Conservation (phyloP, 35 echinoderm and acorn worm species). For the Hemicentrotus pulcherrimus region DNA sequence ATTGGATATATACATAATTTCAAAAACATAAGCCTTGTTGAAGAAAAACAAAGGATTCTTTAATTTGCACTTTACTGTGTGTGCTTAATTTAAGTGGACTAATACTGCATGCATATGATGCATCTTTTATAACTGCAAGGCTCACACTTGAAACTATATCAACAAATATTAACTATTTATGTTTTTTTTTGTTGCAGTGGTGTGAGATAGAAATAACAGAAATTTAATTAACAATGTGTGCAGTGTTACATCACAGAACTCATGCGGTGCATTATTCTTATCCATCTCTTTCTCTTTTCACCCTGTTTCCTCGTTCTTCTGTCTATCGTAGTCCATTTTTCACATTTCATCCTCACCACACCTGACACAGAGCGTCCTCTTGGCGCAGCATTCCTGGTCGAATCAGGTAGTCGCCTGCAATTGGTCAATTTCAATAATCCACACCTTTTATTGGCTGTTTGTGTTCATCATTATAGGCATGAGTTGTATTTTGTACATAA, state of each 20-base stretch:
- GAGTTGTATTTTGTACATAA: not conserved
- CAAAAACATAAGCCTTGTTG: no score
- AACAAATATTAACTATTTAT: not conserved
- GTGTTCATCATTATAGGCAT: conserved; percentile 16
- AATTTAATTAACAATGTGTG: not conserved
- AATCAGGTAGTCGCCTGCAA: conserved; percentile 44
- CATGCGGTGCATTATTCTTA: not conserved
- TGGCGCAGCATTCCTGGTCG: conserved; percentile 16
- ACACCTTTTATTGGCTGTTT: conserved; percentile 46
- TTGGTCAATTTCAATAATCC: conserved; percentile 30
- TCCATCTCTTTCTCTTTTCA: conserved; percentile 41
- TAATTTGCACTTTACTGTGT: not conserved
- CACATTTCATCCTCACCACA: conserved; percentile 42
- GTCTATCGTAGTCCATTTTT: conserved; percentile 40
- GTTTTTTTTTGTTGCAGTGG: not conserved
- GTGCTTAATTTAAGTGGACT: not conserved
- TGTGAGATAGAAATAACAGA: not conserved
- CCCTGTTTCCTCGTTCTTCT: not conserved
- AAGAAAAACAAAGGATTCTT: no score
- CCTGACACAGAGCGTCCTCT: conserved; percentile 24
- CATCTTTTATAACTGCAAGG: not conserved
- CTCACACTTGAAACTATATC: not conserved
- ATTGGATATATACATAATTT: no score
- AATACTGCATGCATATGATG: not conserved
- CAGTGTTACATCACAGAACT: not conserved